Conservation (phyloP, 2,113 vertebrate species). For the Prionailurus bengalensis region DNA sequence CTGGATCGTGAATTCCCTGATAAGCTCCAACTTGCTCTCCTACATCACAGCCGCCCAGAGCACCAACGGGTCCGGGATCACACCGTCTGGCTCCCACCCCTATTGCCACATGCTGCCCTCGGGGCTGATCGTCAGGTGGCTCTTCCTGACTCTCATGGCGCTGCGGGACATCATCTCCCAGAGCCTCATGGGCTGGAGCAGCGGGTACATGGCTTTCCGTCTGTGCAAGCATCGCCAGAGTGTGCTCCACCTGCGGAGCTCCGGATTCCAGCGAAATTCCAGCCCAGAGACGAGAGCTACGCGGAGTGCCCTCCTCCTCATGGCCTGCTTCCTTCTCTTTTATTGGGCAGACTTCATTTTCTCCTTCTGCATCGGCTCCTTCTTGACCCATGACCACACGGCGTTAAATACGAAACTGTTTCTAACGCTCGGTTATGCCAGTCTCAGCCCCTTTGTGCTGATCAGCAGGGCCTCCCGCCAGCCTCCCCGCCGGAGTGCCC, state of each 20-base stretch:
- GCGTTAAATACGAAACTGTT: not conserved
- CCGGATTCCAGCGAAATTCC: not conserved
- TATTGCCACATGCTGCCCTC: not conserved
- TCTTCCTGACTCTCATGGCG: constrained; percentile 8
- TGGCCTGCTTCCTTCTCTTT: constrained; percentile 34
- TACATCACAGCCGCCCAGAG: not conserved
- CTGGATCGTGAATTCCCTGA: not conserved
- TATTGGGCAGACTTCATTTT: constrained; percentile 13
- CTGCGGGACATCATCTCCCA: not conserved
- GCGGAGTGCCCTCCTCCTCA: not conserved
- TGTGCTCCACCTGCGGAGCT: not conserved
- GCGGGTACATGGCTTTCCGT: not conserved
- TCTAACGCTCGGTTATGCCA: not conserved
- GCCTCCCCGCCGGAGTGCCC: not conserved
- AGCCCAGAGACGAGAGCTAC: not conserved
- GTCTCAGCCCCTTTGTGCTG: not conserved
- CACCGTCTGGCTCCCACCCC: too few relatives aligned
- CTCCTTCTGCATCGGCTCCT: not conserved
- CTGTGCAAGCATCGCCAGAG: not conserved
- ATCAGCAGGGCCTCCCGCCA: not conserved
- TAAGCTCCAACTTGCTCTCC: constrained; percentile 39
- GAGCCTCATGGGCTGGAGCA: constrained; percentile 1
- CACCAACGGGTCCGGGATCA: not conserved
- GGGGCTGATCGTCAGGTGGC: not conserved
- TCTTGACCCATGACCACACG: not conserved